Percentiles rank a stretch among this genome's conserved stretches.
Conservation (phyloP, 2,113 vertebrate species). For the Alectura lathami region DNA sequence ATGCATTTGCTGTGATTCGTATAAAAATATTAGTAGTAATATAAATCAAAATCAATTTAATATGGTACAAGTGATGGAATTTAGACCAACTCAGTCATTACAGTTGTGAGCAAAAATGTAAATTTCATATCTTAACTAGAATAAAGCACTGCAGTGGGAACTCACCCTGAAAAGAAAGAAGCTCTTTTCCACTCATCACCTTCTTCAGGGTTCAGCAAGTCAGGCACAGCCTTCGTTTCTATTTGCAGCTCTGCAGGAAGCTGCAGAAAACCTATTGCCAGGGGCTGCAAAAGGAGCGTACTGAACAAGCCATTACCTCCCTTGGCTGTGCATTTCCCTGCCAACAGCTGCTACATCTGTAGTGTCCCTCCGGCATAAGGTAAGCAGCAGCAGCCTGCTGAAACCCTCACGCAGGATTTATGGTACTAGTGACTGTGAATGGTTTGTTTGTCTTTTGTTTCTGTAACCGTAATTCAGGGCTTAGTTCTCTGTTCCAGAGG, state of each 20-base stretch:
- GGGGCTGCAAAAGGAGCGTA: neutral
- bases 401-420: neutral
- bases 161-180: no score
- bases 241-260: constrained; percentile 31
- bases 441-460: neutral
- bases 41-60: neutral
- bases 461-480: neutral
- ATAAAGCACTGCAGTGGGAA: neutral
- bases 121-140: neutral
- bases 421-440: neutral
- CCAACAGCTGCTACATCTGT: neutral
- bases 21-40: neutral
- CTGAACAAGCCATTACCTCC: neutral
- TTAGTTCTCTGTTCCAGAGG: neutral
- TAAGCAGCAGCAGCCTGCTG: neutral
- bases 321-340: neutral
- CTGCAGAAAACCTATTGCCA: constrained; percentile 17
- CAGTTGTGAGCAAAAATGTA: neutral
- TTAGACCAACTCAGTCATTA: neutral
- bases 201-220: neutral
- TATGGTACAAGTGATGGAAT: neutral
- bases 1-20: neutral
- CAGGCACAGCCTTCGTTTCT: neutral
- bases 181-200: neutral
- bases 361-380: rapidly evolving